Conservation (phyloP, 1,140 invertebrate genomes). For the Onthophagus taurus region DNA sequence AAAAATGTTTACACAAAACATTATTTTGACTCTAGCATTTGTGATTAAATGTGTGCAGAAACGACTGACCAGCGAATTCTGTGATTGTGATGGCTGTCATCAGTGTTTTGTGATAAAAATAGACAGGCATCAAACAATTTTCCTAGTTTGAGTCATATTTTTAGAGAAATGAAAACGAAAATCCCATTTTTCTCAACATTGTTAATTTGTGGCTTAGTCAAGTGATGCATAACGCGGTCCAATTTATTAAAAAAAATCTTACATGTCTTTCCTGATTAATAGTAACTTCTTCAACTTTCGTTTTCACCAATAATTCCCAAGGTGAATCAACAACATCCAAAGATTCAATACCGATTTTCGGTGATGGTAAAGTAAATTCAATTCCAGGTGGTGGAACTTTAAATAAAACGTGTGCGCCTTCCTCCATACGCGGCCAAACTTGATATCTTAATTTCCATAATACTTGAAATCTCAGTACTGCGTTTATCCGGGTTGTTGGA, state of each 20-base stretch:
- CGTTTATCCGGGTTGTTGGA: constrained; percentile 63
- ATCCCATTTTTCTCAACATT: too few relatives aligned
- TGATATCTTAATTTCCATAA: constrained; percentile 97
- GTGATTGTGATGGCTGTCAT: too few relatives aligned
- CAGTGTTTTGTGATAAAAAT: too few relatives aligned
- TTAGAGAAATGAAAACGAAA: too few relatives aligned
- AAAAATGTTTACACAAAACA: too few relatives aligned
- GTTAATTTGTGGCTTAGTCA: too few relatives aligned
- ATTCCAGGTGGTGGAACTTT: constrained; percentile 97
- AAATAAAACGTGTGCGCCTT: constrained; percentile 86
- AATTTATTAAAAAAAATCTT: constrained; percentile 43
- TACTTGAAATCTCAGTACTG: constrained; percentile 81
- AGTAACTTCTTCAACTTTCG: constrained; percentile 97
- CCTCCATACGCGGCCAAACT: constrained; percentile 98
- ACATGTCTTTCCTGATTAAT: constrained; percentile 97
- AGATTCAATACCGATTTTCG: constrained; percentile 93
- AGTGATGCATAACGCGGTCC: too few relatives aligned
- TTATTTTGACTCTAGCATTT: too few relatives aligned
- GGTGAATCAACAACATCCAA: constrained; percentile 94
- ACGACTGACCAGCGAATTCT: too few relatives aligned
- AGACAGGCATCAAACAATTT: too few relatives aligned
- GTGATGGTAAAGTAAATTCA: constrained; percentile 97
- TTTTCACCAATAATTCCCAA: constrained; percentile 96
- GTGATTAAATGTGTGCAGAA: too few relatives aligned
- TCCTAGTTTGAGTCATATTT: too few relatives aligned